phyloP scores from a whole-genome alignment of 2,888 invertebrate genomes.

The Nymphalis c-album region DNA sequence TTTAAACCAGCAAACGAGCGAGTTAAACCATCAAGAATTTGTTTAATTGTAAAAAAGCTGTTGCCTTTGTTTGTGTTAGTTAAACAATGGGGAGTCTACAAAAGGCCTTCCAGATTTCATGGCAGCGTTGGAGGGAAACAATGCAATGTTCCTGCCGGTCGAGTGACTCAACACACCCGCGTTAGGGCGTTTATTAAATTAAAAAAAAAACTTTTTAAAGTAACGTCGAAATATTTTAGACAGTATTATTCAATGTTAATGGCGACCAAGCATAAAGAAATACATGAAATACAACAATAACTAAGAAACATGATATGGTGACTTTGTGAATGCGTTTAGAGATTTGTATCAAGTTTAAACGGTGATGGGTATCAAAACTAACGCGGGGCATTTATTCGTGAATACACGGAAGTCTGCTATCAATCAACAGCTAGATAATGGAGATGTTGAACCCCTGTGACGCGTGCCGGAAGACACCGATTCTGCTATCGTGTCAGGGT shows the following conservation, averaged over 20 bases:
- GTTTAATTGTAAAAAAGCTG: conserved; percentile 39
- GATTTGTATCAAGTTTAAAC: conserved; percentile 18
- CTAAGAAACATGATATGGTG: conserved; percentile 2
- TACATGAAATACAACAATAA: no score
- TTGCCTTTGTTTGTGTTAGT: conserved; percentile 60
- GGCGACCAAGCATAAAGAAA: neutral
- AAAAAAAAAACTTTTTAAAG: conserved; percentile 19
- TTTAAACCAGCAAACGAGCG: conserved; percentile 23
- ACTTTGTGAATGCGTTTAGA: conserved; percentile 8
- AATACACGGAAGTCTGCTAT: conserved; percentile 69
- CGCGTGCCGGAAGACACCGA: conserved; percentile 62
- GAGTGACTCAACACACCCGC: conserved; percentile 66
- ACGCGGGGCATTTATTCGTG: conserved; percentile 59
- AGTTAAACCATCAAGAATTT: conserved; percentile 52
- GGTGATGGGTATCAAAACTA: conserved; percentile 44
- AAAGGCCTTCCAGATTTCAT: conserved; percentile 66
- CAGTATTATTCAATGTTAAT: neutral
- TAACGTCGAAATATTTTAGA: conserved; percentile 15
- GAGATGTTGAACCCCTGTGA: conserved; percentile 68
- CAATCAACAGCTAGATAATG: conserved; percentile 73
- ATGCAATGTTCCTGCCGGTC: conserved; percentile 69
- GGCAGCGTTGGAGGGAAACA: conserved; percentile 63
- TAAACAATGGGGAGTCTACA: conserved; percentile 70
- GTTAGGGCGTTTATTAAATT: conserved; percentile 48
- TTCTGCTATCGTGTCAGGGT: conserved; percentile 44